These are phyloP conservation scores for Pocillopora damicornis DNA, from an alignment of 64 coral and sea anemone genomes.

Conservation along the genomic window DNA sequence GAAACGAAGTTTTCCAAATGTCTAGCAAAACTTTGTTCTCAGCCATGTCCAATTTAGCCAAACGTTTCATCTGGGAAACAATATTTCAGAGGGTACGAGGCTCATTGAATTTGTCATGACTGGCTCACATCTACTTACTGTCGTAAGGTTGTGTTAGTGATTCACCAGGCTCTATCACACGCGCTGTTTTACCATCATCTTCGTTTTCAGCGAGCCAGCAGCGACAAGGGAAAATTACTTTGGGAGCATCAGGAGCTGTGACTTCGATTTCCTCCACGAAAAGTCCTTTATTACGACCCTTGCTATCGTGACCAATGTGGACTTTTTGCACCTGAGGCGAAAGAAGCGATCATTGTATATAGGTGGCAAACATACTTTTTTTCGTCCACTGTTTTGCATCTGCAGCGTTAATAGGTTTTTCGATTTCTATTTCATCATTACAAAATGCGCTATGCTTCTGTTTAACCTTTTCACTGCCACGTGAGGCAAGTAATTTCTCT, in stretches of 20 bases:
- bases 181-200: conserved; percentile 86
- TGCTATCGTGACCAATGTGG: conserved; percentile 76
- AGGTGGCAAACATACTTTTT: conserved; percentile 9
- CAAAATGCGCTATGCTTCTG: no score
- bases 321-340: conserved; percentile 66
- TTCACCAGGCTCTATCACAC: conserved; percentile 70
- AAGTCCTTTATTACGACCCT: conserved; percentile 75
- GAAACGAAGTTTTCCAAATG: no score
- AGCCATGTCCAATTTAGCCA: no score
- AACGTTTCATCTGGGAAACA: no score
- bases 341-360: no score
- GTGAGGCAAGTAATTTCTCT: no score
- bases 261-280: conserved; percentile 86
- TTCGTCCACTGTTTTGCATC: conserved; percentile 1
- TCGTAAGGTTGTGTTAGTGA: conserved; percentile 64
- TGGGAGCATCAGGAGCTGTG: conserved; percentile 54
- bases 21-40: no score
- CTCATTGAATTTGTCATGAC: no score
- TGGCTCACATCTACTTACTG: conserved; percentile 55
- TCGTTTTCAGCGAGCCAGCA: conserved; percentile 93
- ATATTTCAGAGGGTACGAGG: no score
- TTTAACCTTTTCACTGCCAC: no score
- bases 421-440: no score
- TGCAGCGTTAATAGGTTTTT: no score
- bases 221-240: conserved; percentile 79